A percentile compares a stretch with the other conserved stretches of the same genome.
Evolutionary conservation across 2,888 invertebrate species (phyloP).

Genomic region (Trachelus iudaicus): DNA sequence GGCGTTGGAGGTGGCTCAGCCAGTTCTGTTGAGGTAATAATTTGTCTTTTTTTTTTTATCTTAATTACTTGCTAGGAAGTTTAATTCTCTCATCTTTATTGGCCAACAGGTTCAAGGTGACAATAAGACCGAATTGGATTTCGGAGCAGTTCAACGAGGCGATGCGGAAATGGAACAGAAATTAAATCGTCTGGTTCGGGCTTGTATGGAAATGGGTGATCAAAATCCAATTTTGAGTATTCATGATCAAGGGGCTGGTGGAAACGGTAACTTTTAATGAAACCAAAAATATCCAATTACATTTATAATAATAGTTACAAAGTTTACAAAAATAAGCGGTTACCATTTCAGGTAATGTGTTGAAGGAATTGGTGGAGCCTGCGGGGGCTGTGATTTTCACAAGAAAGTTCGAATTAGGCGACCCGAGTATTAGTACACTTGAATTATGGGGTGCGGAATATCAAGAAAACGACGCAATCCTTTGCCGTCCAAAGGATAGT

Average conservation of each 20-base stretch:
- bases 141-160: constrained; percentile 95
- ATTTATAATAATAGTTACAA: constrained; percentile 12
- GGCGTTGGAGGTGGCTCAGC: constrained; percentile 99
- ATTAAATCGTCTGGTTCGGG: constrained; percentile 91
- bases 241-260: constrained; percentile 99
- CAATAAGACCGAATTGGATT: constrained; percentile 87
- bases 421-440: constrained; percentile 91
- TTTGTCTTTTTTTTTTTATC: constrained; percentile 3
- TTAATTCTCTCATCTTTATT: constrained; percentile 6
- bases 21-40: constrained; percentile 82
- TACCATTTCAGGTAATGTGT: constrained; percentile 81
- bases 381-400: constrained; percentile 92
- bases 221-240: constrained; percentile 93
- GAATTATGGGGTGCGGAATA: constrained; percentile 99
- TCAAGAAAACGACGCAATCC: constrained; percentile 93
- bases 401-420: constrained; percentile 88
- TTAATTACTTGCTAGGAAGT: background rate
- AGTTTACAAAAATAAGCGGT: background rate
- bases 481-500: constrained; percentile 78
- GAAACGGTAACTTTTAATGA: constrained; percentile 73
- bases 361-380: constrained; percentile 97
- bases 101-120: constrained; percentile 81
- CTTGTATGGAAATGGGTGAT: constrained; percentile 85
- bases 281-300: background rate
- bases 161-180: constrained; percentile 99